Conservation (phyloP, 2,888 invertebrate species). For the Homarus gammarus region DNA sequence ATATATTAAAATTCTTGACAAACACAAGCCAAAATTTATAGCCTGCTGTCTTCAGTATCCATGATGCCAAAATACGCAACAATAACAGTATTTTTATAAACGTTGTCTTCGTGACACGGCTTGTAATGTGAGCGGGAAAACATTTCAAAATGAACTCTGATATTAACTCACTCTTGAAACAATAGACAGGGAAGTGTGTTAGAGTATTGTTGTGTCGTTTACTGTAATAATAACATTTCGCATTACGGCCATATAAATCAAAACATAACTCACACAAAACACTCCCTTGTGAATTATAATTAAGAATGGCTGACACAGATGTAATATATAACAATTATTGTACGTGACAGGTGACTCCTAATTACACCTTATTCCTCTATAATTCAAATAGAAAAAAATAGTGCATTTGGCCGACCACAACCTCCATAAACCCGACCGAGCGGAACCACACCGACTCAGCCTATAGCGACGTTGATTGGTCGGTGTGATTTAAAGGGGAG, state of each 20-base stretch:
- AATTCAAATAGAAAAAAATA: slow-evolving; percentile 24
- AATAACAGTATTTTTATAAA: slow-evolving; percentile 23
- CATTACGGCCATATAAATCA: slow-evolving; percentile 1
- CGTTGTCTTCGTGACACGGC: slow-evolving; percentile 20
- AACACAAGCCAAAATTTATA: neutral
- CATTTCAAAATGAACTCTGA: slow-evolving; percentile 26
- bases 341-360: slow-evolving; percentile 22
- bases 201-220: slow-evolving; percentile 18
- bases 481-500: slow-evolving; percentile 57
- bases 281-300: slow-evolving; percentile 35
- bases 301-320: slow-evolving; percentile 13
- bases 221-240: slow-evolving; percentile 28
- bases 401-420: slow-evolving; percentile 18
- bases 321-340: slow-evolving; percentile 1
- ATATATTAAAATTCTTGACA: neutral
- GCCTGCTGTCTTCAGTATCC: neutral
- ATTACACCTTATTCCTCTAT: slow-evolving; percentile 34
- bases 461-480: slow-evolving; percentile 55
- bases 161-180: slow-evolving; percentile 34
- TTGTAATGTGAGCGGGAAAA: slow-evolving; percentile 22
- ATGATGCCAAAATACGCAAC: slow-evolving; percentile 34
- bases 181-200: slow-evolving; percentile 46
- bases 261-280: slow-evolving; percentile 7
- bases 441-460: slow-evolving; percentile 55
- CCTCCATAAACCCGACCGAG: slow-evolving; percentile 47